These are phyloP conservation scores for Pseudoips prasinana DNA, from an alignment of 2,888 invertebrate genomes.

Conservation along the genomic window DNA sequence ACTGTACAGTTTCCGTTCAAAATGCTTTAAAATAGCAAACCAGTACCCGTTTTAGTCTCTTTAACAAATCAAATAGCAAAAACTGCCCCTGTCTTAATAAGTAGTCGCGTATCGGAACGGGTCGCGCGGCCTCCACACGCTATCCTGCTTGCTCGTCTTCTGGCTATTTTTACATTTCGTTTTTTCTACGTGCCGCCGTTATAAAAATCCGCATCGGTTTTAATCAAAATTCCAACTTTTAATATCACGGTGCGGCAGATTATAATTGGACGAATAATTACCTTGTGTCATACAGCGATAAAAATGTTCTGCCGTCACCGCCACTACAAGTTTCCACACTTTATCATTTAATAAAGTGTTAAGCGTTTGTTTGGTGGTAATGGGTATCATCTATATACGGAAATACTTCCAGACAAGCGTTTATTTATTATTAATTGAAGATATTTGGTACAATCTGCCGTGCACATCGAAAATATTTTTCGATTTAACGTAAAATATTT, in stretches of 20 bases:
- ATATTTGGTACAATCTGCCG: no score
- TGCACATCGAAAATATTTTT: no score
- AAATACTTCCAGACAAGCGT: no score
- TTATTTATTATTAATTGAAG: no score
- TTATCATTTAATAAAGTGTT: constrained; percentile 42
- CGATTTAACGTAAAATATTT: no score
- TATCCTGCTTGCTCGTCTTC: constrained; percentile 54
- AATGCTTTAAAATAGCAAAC: constrained; percentile 79
- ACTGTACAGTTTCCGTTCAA: constrained; percentile 79
- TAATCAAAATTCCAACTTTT: constrained; percentile 74
- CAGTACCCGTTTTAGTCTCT: constrained; percentile 73
- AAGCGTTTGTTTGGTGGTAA: constrained; percentile 6
- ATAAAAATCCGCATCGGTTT: constrained; percentile 72
- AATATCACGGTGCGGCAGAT: constrained; percentile 60
- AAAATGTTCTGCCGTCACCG: constrained; percentile 38
- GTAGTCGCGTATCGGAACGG: constrained; percentile 66
- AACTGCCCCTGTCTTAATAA: constrained; percentile 80
- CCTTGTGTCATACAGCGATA: constrained; percentile 57
- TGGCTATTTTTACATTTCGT: constrained; percentile 67
- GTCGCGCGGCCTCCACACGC: constrained; percentile 52
- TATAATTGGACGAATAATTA: constrained; percentile 70
- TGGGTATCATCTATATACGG: no score
- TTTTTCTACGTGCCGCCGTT: constrained; percentile 63
- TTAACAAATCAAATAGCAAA: constrained; percentile 81
- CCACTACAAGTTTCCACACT: constrained; percentile 39